Evolutionary conservation across 2,888 invertebrate species (phyloP), one percentile per base, ranked within the genome.

Genomic region (Mellilla xanthometata): DNA sequence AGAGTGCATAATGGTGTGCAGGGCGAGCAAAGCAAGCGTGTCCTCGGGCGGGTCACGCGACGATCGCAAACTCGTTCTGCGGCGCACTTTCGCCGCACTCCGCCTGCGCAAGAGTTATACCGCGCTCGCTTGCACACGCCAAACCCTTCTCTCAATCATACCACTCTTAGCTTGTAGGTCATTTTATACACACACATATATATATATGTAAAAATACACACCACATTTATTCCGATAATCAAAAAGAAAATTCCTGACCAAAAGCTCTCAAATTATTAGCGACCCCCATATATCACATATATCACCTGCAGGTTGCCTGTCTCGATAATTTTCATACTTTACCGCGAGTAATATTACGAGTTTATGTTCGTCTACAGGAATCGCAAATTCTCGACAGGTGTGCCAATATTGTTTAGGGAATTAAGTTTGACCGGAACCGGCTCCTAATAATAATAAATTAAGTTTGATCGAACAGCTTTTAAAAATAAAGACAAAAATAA

Each of bases 1-100:
- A 57, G 60, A 61, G 58, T 68, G 62, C 65, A 73, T 67, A 68
- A 72, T 73, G 75, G 72, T 62, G 61, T 70, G 65, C 68, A 66
- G 71, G 69, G 57, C 63, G 70, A 69, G 62, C 54, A 49, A 49
- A 56, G 57, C 56, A 55, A 67, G 70, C 76, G 59, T 82, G 86
- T 85, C 87, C 87, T 84, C 86, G 79, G 76, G 76, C 84, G 68
- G 86, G 87, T 87, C 87, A 87, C 87, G 86, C 81, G 79, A 73
- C 71, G 74, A 72, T 69, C 67, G 73, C 79, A 84, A 87, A 88
- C 87, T 72, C 68, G 87, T 87, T 87, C 70, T 66, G 68, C 73
- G 60, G 76, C 80, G 79, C 78, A 87, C 87, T 88, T 88, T 86
- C 87, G 85, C 86, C 83, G 76, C 71, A 75, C 72, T 69, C 72